Conservation (phyloP, 2,888 invertebrate genomes). For the Andrena haemorrhoa region DNA sequence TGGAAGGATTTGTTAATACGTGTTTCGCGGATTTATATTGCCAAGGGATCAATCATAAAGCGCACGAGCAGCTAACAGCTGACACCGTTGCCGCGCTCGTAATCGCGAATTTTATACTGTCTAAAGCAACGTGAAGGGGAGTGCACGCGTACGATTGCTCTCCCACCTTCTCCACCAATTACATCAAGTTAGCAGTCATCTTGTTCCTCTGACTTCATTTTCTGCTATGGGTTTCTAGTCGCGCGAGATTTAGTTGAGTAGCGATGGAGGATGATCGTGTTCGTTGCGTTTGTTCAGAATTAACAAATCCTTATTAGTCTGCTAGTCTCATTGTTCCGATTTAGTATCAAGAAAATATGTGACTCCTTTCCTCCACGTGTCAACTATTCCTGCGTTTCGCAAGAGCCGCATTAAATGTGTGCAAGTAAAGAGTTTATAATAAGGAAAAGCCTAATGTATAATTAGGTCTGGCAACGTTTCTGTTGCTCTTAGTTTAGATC, state of each 20-base stretch:
- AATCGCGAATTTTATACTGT: conserved; percentile 16
- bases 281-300: background rate
- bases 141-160: conserved; percentile 28
- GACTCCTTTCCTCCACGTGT: too few species aligned
- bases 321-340: too few species aligned
- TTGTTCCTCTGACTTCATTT: conserved; percentile 12
- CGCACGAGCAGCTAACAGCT: background rate
- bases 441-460: too few species aligned
- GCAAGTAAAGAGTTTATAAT: background rate
- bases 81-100: background rate
- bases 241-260: background rate
- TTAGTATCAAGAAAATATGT: too few species aligned
- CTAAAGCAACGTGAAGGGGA: conserved; percentile 8
- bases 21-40: conserved; percentile 15
- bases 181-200: conserved; percentile 23
- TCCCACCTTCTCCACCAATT: conserved; percentile 28
- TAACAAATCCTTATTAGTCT: background rate
- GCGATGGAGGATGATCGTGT: background rate
- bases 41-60: conserved; percentile 18
- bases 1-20: background rate
- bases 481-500: too few species aligned
- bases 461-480: too few species aligned
- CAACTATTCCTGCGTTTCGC: too few species aligned
- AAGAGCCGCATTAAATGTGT: background rate
- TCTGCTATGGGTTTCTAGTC: background rate